Evolutionary conservation across 2,888 invertebrate genomes (phyloP), one percentile per base, ranked within the genome.

Genomic region (Lamellibrachia columna): DNA sequence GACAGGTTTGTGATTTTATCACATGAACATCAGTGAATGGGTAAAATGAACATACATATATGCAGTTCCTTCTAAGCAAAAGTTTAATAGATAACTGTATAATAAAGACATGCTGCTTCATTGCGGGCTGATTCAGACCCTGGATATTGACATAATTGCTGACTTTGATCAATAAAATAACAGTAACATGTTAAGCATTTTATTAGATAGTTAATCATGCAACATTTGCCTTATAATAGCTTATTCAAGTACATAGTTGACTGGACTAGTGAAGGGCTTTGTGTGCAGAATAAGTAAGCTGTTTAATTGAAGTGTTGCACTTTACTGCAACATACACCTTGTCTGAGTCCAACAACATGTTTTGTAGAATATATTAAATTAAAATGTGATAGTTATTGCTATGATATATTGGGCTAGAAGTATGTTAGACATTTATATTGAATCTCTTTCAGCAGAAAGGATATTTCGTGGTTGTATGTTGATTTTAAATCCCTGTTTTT

Each of bases 401-500:
- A 6, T 4, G n/a, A 75, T 22, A 75, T n/a, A 22, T 75, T 75
- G 75, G 22, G 75, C 75, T 75, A 75, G 75, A 75, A 22, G 75
- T 75, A n/a, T 75, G 75, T 75, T 75, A 75, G 15, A n/a, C 75
- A 75, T 75, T 11, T 75, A 75, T 75, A n/a, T 75, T 75, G 75
- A 75, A 75, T 75, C 75, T 75, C 75, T 75, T 75, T 75, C 75
- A 75, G 75, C n/a, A 75, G 75, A 75, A 75, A 75, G n/a, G 11
- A 75, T 15, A 75, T 75, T 15, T 52, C 28, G 75, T 60, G 92
- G 75, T 75, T 60, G 92, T 91, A 91, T 91, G 53, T 92, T 90
- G 90, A 92, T 92, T 92, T 93, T 94, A 93, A 94, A 94, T 94
- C 95, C 95, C 95, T 94, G 94, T 95, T 95, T 95, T 95, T 96